phyloP scores from a whole-genome alignment of 1,140 invertebrate species.

The Tetragonula clypearis region DNA sequence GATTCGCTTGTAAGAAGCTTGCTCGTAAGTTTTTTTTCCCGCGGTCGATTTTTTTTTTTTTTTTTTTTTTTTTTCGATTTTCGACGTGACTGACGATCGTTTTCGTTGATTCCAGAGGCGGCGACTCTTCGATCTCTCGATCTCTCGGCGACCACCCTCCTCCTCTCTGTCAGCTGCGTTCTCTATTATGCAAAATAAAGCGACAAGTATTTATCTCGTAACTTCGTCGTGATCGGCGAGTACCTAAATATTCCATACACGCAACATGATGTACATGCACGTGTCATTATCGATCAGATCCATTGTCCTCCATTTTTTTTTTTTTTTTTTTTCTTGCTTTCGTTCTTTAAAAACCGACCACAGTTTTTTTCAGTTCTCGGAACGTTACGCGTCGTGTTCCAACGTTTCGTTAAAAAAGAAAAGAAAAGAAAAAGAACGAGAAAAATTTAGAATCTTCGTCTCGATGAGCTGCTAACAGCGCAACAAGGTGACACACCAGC shows the following conservation, averaged over 20 bases:
- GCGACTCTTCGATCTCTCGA: not conserved
- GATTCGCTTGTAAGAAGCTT: no score
- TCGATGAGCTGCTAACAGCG: not conserved
- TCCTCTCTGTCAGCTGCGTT: not conserved
- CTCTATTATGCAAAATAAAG: slow-evolving; percentile 39
- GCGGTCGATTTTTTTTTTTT: no score
- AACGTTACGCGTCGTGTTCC: not conserved
- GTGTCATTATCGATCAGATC: slow-evolving; percentile 14
- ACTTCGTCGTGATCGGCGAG: slow-evolving; percentile 24
- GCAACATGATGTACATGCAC: not conserved
- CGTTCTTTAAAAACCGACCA: not conserved
- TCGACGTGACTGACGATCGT: no score
- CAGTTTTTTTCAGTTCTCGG: not conserved
- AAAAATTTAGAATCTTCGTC: not conserved
- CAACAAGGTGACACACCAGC: not conserved
- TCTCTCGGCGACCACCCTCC: slow-evolving; percentile 15
- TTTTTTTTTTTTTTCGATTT: no score
- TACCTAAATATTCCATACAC: not conserved
- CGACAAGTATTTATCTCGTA: slow-evolving; percentile 23
- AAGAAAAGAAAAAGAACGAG: no score
- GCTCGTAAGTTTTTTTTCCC: no score
- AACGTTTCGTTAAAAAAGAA: no score
- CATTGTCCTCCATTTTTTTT: slow-evolving; percentile 2
- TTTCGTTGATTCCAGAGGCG: no score
- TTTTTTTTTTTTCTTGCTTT: not conserved